Base-by-base conservation (phyloP, 2,113 vertebrate species). In the Oryzias melastigma region DNA sequence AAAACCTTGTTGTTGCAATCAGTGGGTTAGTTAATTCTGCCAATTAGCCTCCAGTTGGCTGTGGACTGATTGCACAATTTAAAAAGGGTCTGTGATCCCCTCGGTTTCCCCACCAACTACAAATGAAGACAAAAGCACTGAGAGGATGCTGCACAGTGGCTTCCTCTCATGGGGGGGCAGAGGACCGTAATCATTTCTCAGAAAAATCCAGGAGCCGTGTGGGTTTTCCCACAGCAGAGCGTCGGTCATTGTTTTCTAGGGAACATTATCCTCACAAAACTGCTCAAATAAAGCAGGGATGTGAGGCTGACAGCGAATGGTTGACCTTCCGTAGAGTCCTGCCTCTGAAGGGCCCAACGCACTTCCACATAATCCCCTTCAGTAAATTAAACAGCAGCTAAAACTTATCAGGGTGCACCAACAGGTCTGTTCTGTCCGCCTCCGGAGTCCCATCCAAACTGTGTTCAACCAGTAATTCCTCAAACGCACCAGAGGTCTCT, bases 1-100 rank as follows among this genome's bases (percentile, higher is more conserved):
- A 72, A 61, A 78, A 67, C 58, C 69, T 71, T 57, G 67, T 71
- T 67, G 79, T 73, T 64, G 58, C 55, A 77, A 80, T 82, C 64
- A 64, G 73, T 72, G 48, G 71, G 78, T 84, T 75, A 66, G 82
- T 77, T 81, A 75, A 81, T 83, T 56, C 48, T 18, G 73, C 69
- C 77, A 84, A 87, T 85, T 76, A 73, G 75, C 58, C 62, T 71
- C 67, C 49, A 40, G 65, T 71, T 78, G 67, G 75, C 75, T 44
- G 7, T 48, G 65, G 58, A 73, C 58, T 15, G 20, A 66, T 52
- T 17, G 14, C 43, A 2, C 46, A 43, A 61, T 73, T 71, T 71
- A n/a, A 61, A 71, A n/a, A 29, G 29, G 46, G 19, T 43, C 22
- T 69, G 50, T 59, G 56, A 71, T 69, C 43, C 19, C 18, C 14